These are phyloP conservation scores for Saccopteryx leptura DNA, from an alignment of 2,113 vertebrate species.

Conservation along the genomic window DNA sequence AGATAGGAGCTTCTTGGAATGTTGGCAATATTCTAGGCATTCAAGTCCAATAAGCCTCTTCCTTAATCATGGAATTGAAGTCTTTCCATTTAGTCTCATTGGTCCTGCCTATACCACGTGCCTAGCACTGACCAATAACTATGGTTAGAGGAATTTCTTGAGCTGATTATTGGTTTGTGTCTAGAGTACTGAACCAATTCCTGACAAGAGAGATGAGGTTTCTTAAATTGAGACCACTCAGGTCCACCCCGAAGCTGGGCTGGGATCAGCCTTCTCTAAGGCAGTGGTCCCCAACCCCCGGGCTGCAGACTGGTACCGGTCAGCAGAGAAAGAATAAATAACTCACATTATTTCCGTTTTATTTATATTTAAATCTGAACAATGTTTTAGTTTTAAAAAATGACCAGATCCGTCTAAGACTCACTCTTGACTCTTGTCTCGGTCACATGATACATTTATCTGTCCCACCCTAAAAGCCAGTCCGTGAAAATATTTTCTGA, in stretches of 20 bases:
- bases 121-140: not conserved
- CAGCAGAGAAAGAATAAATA: too few species aligned
- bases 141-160: not conserved
- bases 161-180: not conserved
- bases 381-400: too few species aligned
- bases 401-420: too few species aligned
- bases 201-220: not conserved
- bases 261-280: not conserved
- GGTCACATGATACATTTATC: too few species aligned
- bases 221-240: conserved; percentile 36
- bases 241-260: not conserved
- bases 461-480: too few species aligned
- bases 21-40: not conserved
- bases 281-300: too few species aligned
- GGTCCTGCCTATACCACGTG: not conserved
- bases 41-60: not conserved
- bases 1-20: not conserved
- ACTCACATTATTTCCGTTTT: too few species aligned
- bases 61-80: not conserved
- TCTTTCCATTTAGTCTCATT: not conserved
- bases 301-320: too few species aligned
- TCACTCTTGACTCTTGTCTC: too few species aligned
- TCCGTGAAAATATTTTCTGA: too few species aligned
- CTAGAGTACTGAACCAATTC: not conserved
- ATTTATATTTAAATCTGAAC: too few species aligned